Evolutionary conservation across 2,113 vertebrate genomes (phyloP).

Genomic region (Triplophysa dalaica): DNA sequence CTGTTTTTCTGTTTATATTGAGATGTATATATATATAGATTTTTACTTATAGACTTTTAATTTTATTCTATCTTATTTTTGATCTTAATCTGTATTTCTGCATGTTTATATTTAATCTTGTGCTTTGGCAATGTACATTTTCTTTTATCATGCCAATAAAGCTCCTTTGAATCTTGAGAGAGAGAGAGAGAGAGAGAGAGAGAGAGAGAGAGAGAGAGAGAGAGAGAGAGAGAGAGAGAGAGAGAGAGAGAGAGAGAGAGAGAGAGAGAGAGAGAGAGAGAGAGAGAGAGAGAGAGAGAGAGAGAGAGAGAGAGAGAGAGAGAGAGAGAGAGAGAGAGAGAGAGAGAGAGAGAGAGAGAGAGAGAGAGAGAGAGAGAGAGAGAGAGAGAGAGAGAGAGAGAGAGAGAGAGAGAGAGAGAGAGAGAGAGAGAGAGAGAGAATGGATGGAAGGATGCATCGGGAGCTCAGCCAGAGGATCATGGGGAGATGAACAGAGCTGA

Average conservation of each 20-base stretch:
- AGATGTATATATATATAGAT: no score
- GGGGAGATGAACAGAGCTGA: conserved; percentile 36
- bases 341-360: conserved; percentile 25
- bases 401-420: conserved; percentile 23
- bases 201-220: conserved; percentile 30
- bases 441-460: conserved; percentile 56
- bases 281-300: conserved; percentile 30
- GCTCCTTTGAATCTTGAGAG: no score
- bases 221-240: conserved; percentile 25
- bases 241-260: conserved; percentile 30
- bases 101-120: no score
- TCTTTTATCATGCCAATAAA: no score
- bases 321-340: conserved; percentile 30
- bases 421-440: conserved; percentile 49
- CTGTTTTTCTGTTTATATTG: no score
- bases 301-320: conserved; percentile 25
- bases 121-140: no score
- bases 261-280: conserved; percentile 25
- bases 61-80: no score
- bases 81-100: no score
- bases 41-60: no score
- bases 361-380: conserved; percentile 30
- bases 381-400: conserved; percentile 25
- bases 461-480: conserved; percentile 60
- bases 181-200: conserved; percentile 23